Base-by-base conservation (phyloP, 2,888 invertebrate species). In the Epirrhoe alternata region DNA sequence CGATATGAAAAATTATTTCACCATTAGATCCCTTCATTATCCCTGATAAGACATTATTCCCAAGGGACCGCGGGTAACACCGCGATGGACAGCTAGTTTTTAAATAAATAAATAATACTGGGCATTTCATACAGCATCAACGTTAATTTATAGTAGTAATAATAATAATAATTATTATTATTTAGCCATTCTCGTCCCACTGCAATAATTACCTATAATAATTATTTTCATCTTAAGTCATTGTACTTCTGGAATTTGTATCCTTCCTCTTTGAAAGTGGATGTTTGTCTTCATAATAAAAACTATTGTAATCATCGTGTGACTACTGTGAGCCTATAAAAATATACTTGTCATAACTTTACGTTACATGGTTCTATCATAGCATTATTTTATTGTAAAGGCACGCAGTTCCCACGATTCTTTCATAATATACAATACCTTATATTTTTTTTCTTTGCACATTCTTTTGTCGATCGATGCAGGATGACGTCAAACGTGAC, bases 341-440 rank as follows among this genome's bases (percentile, higher is more conserved):
- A 35, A 38, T 53, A 49, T 49, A 52, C 51, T 61, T 42, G 30
- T 47, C 45, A 24, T 54, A 57, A 45, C 45, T 30, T 30, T 6
- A 24, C 17, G 47, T 12, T 45, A 45, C 4, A 47, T 47, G 12
- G 16, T 38, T 42, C 42, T 53, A 56, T 52, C 51, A 58, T 38
- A 61, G 42, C 50, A 51, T 54, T 54, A 24, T 24, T 24, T 24
- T 24, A 24, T 59, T 47, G 7, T 50, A 53, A 14, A 55, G 30
- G 14, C 45, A 56, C 5, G 6, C 7, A 51, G 47, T 63, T 67
- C 67, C 52, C 64, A 68, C 57, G 67, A 57, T 51, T 60, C 16
- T 63, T 56, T 42, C 6, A 24, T 38, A 50, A 6, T 17, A 51
- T 56, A 56, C 51, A 51, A 60, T 45, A 31, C 42, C 45, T 42